Evolutionary conservation across 2,888 invertebrate genomes (phyloP).

Genomic region (Pollenia labialis): DNA sequence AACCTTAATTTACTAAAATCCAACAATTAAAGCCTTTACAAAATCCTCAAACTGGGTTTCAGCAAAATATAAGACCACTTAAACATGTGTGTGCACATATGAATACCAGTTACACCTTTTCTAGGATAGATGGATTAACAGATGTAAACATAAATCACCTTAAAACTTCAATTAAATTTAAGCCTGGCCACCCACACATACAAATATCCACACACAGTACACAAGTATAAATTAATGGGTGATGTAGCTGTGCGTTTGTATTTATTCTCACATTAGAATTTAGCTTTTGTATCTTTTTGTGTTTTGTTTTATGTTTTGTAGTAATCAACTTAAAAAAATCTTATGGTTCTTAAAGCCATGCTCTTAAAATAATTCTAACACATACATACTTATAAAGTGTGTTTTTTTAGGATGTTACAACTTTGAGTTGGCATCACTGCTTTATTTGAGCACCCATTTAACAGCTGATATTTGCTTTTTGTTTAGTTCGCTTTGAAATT

Average conservation of each 20-base stretch:
- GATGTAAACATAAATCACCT: slow-evolving; percentile 71
- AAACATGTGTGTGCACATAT: slow-evolving; percentile 31
- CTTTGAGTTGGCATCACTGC: too few relatives aligned
- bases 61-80: slow-evolving; percentile 44
- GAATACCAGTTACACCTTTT: slow-evolving; percentile 42
- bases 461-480: too few relatives aligned
- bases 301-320: slow-evolving; percentile 52
- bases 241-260: not conserved
- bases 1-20: slow-evolving; percentile 67
- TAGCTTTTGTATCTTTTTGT: slow-evolving; percentile 42
- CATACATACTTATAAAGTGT: not conserved
- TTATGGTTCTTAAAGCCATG: slow-evolving; percentile 41
- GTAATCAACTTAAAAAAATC: slow-evolving; percentile 55
- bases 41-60: slow-evolving; percentile 55
- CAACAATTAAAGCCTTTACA: slow-evolving; percentile 63
- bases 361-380: not conserved
- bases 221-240: not conserved
- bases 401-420: too few relatives aligned
- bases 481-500: too few relatives aligned
- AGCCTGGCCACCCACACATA: slow-evolving; percentile 42
- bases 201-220: not conserved
- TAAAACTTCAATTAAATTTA: slow-evolving; percentile 71
- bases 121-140: slow-evolving; percentile 66
- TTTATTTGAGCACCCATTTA: too few relatives aligned
- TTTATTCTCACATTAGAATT: slow-evolving; percentile 49